Conservation (phyloP, 2,113 vertebrate species). For the Peromyscus maniculatus region DNA sequence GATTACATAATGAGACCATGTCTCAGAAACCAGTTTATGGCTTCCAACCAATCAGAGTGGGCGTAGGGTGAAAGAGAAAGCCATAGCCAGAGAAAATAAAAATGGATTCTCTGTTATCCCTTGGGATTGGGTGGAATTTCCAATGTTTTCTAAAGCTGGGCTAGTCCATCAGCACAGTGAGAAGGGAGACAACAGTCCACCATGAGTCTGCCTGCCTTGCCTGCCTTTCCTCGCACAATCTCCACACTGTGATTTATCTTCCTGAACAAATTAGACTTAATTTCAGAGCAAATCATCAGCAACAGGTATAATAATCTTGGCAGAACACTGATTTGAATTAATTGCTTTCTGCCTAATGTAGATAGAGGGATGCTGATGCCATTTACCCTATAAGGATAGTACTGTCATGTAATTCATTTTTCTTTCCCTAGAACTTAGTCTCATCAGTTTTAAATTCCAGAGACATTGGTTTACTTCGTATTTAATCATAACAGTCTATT, state of each 20-base stretch:
- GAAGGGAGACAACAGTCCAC: background rate
- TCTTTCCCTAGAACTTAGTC: constrained; percentile 61
- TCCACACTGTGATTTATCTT: constrained; percentile 61
- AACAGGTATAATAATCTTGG: constrained; percentile 71
- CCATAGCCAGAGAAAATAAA: constrained; percentile 51
- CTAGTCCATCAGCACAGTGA: background rate
- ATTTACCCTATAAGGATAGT: constrained; percentile 66
- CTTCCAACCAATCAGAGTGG: background rate
- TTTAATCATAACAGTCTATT: constrained; percentile 62
- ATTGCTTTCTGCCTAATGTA: constrained; percentile 70
- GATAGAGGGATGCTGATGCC: constrained; percentile 69
- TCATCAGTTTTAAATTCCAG: constrained; percentile 61
- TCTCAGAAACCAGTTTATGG: background rate
- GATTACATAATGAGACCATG: background rate
- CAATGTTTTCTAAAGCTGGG: constrained; percentile 38
- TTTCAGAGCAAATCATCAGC: constrained; percentile 80
- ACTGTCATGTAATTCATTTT: constrained; percentile 4
- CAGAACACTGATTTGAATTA: constrained; percentile 79
- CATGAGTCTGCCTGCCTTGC: background rate
- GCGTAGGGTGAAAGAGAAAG: background rate
- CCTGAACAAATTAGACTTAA: constrained; percentile 77
- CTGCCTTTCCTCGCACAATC: constrained; percentile 28
- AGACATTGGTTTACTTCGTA: constrained; percentile 68
- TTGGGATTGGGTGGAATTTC: constrained; percentile 48
- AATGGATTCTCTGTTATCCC: background rate